A percentile compares a stretch with the other conserved stretches of the same genome.
These are phyloP conservation scores for Falco novaeseelandiae DNA, from an alignment of 2,797 vertebrate genomes.

Conservation along the genomic window DNA sequence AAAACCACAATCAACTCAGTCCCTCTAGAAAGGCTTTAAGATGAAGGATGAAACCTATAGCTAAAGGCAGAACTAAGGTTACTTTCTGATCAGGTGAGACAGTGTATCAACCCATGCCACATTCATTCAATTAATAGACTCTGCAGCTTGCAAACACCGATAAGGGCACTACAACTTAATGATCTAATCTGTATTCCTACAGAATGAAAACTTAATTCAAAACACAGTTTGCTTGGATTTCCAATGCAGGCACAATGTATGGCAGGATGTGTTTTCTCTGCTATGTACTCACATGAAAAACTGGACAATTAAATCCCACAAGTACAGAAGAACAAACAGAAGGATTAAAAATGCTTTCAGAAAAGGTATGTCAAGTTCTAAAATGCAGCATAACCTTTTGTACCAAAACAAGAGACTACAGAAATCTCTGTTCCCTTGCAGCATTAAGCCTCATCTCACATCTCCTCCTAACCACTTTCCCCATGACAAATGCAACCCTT, in stretches of 20 bases:
- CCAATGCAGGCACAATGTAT: not conserved
- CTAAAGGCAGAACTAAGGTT: conserved; percentile 42
- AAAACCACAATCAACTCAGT: not conserved
- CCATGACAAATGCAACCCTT: not conserved
- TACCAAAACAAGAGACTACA: not conserved
- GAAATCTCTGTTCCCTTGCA: not conserved
- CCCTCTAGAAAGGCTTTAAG: not conserved
- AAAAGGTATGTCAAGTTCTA: not conserved
- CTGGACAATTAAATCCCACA: not conserved
- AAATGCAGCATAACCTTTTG: not conserved
- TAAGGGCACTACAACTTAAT: conserved; percentile 63
- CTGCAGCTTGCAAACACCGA: conserved; percentile 54
- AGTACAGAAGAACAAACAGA: not conserved
- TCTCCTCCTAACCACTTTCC: not conserved
- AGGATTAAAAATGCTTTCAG: not conserved
- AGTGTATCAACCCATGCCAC: conserved; percentile 4
- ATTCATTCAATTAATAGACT: conserved; percentile 64
- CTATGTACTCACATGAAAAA: not conserved
- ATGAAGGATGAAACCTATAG: conserved; percentile 54
- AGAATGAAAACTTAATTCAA: conserved; percentile 15
- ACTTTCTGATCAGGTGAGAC: conserved; percentile 29
- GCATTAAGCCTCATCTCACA: not conserved
- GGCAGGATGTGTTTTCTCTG: conserved; percentile 12
- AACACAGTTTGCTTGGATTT: conserved; percentile 25
- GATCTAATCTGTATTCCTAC: conserved; percentile 69